Percentiles rank a stretch among this genome's conserved stretches.
phyloP scores from a whole-genome alignment of 2,888 invertebrate genomes.

The Periphyllus acericola region DNA sequence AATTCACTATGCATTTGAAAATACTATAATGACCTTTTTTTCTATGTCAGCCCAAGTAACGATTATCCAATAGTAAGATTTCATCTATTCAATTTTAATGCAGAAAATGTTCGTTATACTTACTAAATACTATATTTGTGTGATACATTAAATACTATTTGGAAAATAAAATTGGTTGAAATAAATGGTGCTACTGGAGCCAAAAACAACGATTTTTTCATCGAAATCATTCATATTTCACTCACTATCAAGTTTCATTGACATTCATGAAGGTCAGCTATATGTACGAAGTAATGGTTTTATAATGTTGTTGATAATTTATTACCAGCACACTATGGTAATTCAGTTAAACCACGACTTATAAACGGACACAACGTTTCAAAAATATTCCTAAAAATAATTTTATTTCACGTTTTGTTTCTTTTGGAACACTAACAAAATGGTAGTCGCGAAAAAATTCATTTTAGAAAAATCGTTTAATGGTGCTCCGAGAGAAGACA shows the following conservation, averaged over 20 bases:
- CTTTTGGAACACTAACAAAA: constrained; percentile 64
- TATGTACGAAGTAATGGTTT: neutral
- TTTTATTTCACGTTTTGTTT: neutral
- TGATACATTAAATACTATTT: too few relatives aligned
- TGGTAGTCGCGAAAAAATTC: constrained; percentile 74
- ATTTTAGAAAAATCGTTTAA: constrained; percentile 75
- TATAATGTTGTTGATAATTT: constrained; percentile 24
- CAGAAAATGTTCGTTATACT: neutral
- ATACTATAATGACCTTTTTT: neutral
- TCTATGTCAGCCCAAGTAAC: too few relatives aligned
- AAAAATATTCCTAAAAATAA: neutral
- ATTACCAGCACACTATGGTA: neutral
- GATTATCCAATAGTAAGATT: too few relatives aligned
- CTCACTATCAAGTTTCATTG: constrained; percentile 47
- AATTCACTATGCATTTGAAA: too few relatives aligned
- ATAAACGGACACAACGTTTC: neutral
- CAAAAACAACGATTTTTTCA: neutral
- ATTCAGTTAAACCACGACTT: constrained; percentile 31
- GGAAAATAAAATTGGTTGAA: neutral
- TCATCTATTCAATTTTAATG: too few relatives aligned
- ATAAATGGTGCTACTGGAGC: neutral
- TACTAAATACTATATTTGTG: neutral
- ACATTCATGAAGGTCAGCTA: constrained; percentile 58
- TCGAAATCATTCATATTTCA: neutral
- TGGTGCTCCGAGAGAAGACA: constrained; percentile 74